A percentile compares a stretch with the other conserved stretches of the same genome.
Evolutionary conservation across 2,888 invertebrate species (phyloP).

Genomic region (Zygothrica quintamaculata): DNA sequence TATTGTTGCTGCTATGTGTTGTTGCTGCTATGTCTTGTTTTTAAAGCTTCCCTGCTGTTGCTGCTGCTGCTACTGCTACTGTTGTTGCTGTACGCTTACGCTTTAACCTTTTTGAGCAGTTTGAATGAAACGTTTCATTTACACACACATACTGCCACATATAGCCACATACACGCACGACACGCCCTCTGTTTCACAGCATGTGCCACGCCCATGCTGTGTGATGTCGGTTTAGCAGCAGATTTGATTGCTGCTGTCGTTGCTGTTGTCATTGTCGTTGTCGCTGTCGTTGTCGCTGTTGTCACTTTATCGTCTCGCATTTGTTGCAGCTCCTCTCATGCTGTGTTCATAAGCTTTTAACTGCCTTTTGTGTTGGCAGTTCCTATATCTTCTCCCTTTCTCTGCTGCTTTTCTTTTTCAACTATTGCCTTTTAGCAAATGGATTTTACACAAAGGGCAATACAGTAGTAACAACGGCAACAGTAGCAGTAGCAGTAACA

Average conservation of each 20-base stretch:
- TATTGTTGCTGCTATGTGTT: too few relatives aligned
- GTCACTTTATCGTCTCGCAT: conserved; percentile 38
- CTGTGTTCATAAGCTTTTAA: conserved; percentile 67
- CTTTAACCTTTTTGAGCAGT: conserved; percentile 41
- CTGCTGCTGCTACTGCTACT: conserved; percentile 12
- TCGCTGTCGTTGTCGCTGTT: conserved; percentile 20
- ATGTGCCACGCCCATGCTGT: conserved; percentile 42
- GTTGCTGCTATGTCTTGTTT: conserved; percentile 8
- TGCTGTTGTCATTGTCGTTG: conserved; percentile 11
- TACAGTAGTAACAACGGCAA: too few relatives aligned
- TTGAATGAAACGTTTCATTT: conserved; percentile 32
- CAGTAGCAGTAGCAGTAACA: conserved; percentile 12
- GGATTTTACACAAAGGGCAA: conserved; percentile 17
- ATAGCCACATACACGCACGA: too few relatives aligned
- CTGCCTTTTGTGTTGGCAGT: conserved; percentile 50
- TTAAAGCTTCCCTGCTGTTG: conserved; percentile 5
- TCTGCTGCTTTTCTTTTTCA: conserved; percentile 3
- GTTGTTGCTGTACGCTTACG: too few relatives aligned
- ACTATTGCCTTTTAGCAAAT: conserved; percentile 32
- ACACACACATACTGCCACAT: too few relatives aligned
- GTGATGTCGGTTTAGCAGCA: conserved; percentile 49
- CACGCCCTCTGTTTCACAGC: conserved; percentile 34
- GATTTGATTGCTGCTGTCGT: conserved; percentile 38
- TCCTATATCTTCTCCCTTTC: conserved; percentile 7
- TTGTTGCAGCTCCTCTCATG: conserved; percentile 45